Base-by-base conservation (phyloP, 2,888 invertebrate species). In the Euproctis similis region DNA sequence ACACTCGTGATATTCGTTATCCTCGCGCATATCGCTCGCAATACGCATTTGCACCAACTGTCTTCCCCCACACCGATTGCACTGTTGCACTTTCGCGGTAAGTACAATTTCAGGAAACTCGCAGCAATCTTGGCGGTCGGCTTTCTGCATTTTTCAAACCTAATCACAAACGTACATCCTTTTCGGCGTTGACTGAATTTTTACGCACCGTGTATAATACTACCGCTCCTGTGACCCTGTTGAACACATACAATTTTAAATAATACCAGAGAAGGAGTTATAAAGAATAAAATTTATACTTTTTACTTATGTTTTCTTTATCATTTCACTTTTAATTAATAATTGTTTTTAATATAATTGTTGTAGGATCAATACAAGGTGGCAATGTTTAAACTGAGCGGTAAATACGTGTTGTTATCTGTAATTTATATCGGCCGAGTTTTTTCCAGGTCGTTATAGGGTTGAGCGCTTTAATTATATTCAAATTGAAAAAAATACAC, bases 31-130 rank as follows among this genome's bases (percentile, higher is more conserved):
- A 39, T 28, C 28, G 26, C 18, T 32, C 34, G 44, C 44, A 36
- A n/a, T n/a, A 43, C 41, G 36, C 39, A 35, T 48, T 31, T 46
- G 52, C 44, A 10, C 9, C 26, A 24, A 19, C 26, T 16, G 45
- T 35, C 39, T 38, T 28, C n/a, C n/a, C n/a, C n/a, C n/a, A n/a
- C 33, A 27, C 29, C 34, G 28, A 23, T 6, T 7, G n/a, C 38
- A 17, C 31, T 41, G 6, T 6, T 12, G 29, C 34, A 30, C 19
- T 18, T 1, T 12, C 5, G 27, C 33, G 16, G 49, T 49, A 47
- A 49, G 49, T 49, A 36, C 8, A 1, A 17, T 36, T 51, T 32
- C 30, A 47, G 31, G 29, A 24, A 35, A 36, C 35, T 36, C 39
- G 46, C n/a, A n/a, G n/a, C n/a, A n/a, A n/a, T n/a, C n/a, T n/a